Evolutionary conservation across 23 tunicate genomes (phyloP), one percentile per base, ranked within the genome.

Genomic region (Corella eumyota): DNA sequence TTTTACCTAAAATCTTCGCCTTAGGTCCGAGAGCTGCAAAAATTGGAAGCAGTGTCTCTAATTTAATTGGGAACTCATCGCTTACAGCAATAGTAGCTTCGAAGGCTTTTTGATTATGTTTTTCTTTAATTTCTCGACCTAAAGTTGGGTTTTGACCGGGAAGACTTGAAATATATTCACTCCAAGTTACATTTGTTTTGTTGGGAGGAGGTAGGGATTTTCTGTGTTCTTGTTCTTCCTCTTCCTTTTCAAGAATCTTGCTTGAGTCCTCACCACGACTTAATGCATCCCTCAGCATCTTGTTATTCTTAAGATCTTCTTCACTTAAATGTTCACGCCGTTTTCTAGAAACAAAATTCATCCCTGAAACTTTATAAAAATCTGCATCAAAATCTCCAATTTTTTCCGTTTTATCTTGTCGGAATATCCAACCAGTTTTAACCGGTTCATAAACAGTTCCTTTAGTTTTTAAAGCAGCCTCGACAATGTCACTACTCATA

Each of bases 281-380:
- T 3, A 84, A 51, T 1, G 83, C 94, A 1, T 69, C 80, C 28
- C 75, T 54, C 22, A 88, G 50, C 1, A 69, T 30, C 57, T 73
- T 78, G 51, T 88, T 88, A 29, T 58, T 73, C 45, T 61, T 45
- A 17, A 88, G 62, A 72, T 88, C 96, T 24, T 79, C 81, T 25
- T 88, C 96, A 1, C 76, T 56, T 3, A 88, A 37, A 73, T 88
- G 96, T 48, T 88, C 96, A 9, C 96, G 56, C 20, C 96, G 49
- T 60, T 88, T 88, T 31, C 74, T 56, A 2, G 82, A 62, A 4
- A 40, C 70, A n/a, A 78, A 46, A 25, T 32, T 31, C 22, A 88
- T 66, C 4, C 76, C 76, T 0, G 62, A 60, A 20, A 88, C 24
- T 1, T 64, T 50, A 56, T 88, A 88, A 70, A 78, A 73, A 31